A percentile compares a stretch with the other conserved stretches of the same genome.
Conservation (phyloP, 1,140 invertebrate species). For the Platyscapa corneri region DNA sequence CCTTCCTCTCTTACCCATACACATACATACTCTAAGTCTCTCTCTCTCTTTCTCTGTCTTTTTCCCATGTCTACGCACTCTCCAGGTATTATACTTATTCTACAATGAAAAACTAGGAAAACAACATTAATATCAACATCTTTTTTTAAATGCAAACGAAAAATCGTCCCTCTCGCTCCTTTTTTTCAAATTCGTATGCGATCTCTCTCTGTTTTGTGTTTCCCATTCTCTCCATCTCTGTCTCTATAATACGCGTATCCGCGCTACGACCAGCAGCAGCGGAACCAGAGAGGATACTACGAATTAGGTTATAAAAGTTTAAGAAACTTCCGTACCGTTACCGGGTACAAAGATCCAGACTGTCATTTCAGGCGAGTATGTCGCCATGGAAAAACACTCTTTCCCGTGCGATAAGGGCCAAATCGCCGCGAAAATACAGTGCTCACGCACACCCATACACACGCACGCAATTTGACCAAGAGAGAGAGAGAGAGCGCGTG, state of each 20-base stretch:
- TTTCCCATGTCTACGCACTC: background rate
- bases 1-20: constrained; percentile 26
- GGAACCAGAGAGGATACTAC: background rate
- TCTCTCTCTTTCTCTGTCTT: background rate
- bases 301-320: background rate
- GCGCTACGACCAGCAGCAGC: constrained; percentile 2
- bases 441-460: background rate
- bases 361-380: background rate
- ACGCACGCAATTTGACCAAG: background rate
- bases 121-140: background rate
- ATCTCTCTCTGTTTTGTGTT: background rate
- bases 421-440: constrained; percentile 15
- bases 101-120: background rate
- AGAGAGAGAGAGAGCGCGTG: constrained; percentile 9
- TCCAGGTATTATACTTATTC: background rate
- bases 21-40: background rate
- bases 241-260: background rate
- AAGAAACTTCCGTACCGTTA: too few species aligned
- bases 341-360: background rate
- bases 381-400: background rate
- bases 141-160: background rate
- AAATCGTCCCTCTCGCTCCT: background rate
- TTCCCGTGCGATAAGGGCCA: constrained; percentile 48
- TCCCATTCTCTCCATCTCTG: background rate
- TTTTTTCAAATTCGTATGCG: background rate